These are phyloP conservation scores for Ophiodon elongatus DNA, from an alignment of 2,113 vertebrate species.

Conservation along the genomic window DNA sequence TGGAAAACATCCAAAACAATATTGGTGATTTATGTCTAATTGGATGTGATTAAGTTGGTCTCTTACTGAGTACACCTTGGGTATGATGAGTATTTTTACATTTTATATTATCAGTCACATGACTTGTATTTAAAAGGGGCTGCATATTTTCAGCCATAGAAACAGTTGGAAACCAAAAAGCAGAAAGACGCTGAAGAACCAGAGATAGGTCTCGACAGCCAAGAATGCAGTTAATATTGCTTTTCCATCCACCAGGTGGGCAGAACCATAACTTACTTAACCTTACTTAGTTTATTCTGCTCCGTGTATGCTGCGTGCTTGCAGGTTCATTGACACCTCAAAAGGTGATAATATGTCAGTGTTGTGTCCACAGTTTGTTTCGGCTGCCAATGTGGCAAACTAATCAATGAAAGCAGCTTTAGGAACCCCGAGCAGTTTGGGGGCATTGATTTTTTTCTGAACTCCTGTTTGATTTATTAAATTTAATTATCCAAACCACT, in stretches of 20 bases:
- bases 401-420: neutral
- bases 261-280: neutral
- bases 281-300: neutral
- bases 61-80: neutral
- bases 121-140: neutral
- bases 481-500: too few species aligned
- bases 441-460: neutral
- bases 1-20: conserved; percentile 3
- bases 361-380: too few species aligned
- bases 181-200: neutral
- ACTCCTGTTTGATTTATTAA: neutral
- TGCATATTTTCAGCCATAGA: neutral
- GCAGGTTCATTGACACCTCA: neutral
- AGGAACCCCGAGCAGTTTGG: neutral
- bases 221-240: too few species aligned
- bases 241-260: neutral
- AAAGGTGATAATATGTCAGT: too few species aligned
- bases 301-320: neutral
- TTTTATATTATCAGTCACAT: neutral
- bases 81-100: neutral
- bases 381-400: neutral
- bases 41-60: neutral
- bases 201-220: too few species aligned
- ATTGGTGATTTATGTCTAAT: neutral
- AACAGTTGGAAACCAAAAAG: neutral